Evolutionary conservation across 2,888 invertebrate genomes (phyloP).

Genomic region (Diarsia brunnea): DNA sequence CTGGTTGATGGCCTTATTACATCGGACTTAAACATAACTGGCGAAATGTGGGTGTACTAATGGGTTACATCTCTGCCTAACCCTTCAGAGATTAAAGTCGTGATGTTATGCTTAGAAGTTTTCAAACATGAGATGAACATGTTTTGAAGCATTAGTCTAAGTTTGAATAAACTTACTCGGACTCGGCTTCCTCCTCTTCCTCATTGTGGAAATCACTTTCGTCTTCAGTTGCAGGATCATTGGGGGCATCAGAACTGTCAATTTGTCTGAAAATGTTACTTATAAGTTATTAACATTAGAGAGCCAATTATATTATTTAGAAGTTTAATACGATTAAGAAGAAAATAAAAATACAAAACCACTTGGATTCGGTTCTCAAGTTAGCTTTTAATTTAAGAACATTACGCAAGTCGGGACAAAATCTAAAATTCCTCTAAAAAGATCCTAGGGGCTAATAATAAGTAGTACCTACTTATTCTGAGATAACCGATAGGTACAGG

Average conservation of each 20-base stretch:
- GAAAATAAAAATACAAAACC: background rate
- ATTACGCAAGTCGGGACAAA: background rate
- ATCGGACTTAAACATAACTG: too few relatives aligned
- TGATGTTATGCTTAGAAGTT: too few relatives aligned
- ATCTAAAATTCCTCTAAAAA: too few relatives aligned
- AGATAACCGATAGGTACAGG: background rate
- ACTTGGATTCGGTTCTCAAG: background rate
- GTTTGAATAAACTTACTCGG: slow-evolving; percentile 29
- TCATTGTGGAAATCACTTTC: slow-evolving; percentile 15
- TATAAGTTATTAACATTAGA: background rate
- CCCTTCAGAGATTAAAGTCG: too few relatives aligned
- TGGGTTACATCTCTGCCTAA: too few relatives aligned
- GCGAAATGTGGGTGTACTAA: too few relatives aligned
- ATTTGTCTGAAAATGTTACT: slow-evolving; percentile 16
- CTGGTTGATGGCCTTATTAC: too few relatives aligned
- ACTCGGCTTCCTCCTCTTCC: slow-evolving; percentile 24
- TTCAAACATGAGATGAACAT: too few relatives aligned
- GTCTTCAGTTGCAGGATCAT: slow-evolving; percentile 12
- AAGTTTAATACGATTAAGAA: background rate
- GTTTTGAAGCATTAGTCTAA: too few relatives aligned
- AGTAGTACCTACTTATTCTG: background rate
- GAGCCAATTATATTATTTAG: background rate
- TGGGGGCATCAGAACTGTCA: background rate
- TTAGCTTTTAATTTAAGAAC: background rate
- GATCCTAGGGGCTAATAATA: background rate